Percentiles rank a stretch among this genome's conserved stretches.
These are phyloP conservation scores for Pogonognathellus flavescens DNA, from an alignment of 1,140 invertebrate species.

Conservation along the genomic window DNA sequence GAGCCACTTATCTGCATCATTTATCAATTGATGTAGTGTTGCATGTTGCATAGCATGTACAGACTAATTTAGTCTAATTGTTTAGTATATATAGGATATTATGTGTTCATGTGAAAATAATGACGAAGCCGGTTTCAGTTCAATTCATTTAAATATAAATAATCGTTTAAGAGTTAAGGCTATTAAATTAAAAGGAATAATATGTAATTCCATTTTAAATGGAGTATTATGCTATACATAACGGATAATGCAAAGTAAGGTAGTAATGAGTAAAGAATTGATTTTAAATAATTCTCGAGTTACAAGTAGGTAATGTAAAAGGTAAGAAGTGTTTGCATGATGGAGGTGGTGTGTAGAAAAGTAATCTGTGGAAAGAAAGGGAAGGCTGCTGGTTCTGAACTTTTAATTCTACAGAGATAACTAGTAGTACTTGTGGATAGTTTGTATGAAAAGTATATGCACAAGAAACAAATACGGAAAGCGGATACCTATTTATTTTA, in stretches of 20 bases:
- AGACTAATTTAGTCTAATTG: neutral
- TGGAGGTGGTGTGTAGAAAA: no score
- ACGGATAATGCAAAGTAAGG: neutral
- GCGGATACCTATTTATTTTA: slow-evolving; percentile 2
- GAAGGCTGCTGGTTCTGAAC: neutral
- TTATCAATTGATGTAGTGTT: slow-evolving; percentile 12
- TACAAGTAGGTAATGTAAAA: neutral
- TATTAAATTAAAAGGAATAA: neutral
- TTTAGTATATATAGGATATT: no score
- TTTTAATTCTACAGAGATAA: neutral
- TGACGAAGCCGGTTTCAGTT: neutral
- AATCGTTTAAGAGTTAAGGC: neutral
- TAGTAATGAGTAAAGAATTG: neutral
- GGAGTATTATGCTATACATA: no score
- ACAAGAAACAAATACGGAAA: neutral
- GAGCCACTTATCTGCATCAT: neutral
- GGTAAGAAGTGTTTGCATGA: no score
- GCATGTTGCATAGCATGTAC: neutral
- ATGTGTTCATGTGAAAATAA: neutral
- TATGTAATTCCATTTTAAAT: no score
- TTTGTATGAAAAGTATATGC: no score
- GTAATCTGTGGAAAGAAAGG: neutral
- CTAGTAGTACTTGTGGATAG: neutral
- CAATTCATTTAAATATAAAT: slow-evolving; percentile 17
- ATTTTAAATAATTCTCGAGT: neutral